phyloP scores from a whole-genome alignment of 1,140 invertebrate species.

The Megathymus violae region DNA sequence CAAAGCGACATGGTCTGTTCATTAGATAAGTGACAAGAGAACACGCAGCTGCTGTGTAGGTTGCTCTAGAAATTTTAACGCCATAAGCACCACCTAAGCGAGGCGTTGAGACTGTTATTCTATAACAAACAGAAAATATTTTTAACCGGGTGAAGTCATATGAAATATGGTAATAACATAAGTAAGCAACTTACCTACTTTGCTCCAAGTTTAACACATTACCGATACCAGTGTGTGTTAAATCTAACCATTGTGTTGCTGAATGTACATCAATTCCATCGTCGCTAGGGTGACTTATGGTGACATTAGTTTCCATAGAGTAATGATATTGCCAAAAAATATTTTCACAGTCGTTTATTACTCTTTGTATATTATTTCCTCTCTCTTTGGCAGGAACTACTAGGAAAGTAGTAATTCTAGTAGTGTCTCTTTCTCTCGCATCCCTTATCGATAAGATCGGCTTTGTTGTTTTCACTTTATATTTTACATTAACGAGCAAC shows the following conservation, averaged over 20 bases:
- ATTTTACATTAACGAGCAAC: constrained; percentile 87
- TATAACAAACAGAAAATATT: constrained; percentile 46
- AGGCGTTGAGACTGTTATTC: constrained; percentile 85
- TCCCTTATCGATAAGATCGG: constrained; percentile 85
- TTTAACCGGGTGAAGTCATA: too few relatives aligned
- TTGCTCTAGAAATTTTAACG: constrained; percentile 84
- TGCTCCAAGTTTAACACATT: constrained; percentile 77
- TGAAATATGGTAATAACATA: too few relatives aligned
- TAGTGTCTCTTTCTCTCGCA: constrained; percentile 81
- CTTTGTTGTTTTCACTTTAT: constrained; percentile 68
- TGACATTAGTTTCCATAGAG: constrained; percentile 86
- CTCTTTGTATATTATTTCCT: constrained; percentile 67
- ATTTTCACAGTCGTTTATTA: constrained; percentile 75
- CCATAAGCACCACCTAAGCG: constrained; percentile 86
- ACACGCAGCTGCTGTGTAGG: constrained; percentile 80
- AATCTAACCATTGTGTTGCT: constrained; percentile 86
- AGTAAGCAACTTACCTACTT: constrained; percentile 58
- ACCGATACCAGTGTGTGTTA: constrained; percentile 85
- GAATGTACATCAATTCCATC: constrained; percentile 85
- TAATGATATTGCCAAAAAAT: constrained; percentile 84
- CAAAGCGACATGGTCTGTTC: constrained; percentile 85
- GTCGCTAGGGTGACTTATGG: constrained; percentile 85
- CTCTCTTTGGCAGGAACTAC: constrained; percentile 47
- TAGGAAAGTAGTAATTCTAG: constrained; percentile 40
- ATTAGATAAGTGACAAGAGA: constrained; percentile 85